Evolutionary conservation across 64 coral and sea anemone species (phyloP).

Genomic region (Pocillopora verrucosa): DNA sequence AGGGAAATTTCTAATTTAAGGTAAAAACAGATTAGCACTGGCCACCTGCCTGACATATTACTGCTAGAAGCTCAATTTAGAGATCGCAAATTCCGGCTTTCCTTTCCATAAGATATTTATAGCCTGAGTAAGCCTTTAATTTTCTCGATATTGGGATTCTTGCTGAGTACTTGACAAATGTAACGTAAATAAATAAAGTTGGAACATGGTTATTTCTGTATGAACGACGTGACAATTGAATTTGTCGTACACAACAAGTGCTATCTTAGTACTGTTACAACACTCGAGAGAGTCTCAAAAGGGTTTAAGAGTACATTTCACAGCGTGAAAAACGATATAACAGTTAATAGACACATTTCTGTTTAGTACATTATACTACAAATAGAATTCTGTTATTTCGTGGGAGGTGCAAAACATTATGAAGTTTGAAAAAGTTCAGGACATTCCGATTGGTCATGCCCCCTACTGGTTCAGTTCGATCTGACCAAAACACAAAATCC

Average conservation of each 20-base stretch:
- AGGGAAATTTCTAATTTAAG: neutral
- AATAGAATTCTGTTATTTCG: neutral
- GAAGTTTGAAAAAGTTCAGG: neutral
- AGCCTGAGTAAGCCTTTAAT: neutral
- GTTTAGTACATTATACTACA: neutral
- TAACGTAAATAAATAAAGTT: neutral
- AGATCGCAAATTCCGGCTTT: neutral
- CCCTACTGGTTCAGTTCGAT: neutral
- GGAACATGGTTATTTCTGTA: neutral
- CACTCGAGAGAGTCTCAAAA: conserved; percentile 9
- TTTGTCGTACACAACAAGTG: neutral
- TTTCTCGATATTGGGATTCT: conserved; percentile 7
- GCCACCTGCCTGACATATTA: neutral
- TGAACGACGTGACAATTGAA: neutral
- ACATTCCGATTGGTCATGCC: neutral
- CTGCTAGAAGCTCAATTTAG: neutral
- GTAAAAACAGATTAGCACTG: conserved; percentile 1
- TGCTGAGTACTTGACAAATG: neutral
- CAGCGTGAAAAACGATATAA: conserved; percentile 21
- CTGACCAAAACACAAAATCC: conserved; percentile 11
- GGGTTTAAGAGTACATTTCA: conserved; percentile 10
- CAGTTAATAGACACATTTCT: neutral
- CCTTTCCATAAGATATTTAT: neutral
- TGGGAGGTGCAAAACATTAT: neutral
- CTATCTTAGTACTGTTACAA: neutral